These are phyloP conservation scores for Scaptodrosophila lebanonensis DNA, from an alignment of 1,140 invertebrate genomes.

Conservation along the genomic window DNA sequence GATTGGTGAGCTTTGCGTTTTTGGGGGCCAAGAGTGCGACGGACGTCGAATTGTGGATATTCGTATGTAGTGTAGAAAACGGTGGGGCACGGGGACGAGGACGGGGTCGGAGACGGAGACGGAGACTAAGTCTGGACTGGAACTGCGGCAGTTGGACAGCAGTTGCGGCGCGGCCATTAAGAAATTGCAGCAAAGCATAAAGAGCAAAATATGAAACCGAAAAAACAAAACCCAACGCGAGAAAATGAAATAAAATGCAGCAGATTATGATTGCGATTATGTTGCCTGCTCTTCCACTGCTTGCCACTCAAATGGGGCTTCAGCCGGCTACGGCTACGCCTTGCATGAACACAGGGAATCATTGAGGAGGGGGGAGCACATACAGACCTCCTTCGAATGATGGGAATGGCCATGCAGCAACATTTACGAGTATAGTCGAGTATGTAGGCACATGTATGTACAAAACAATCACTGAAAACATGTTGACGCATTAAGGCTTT, in stretches of 20 bases:
- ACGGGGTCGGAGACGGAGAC: conserved; percentile 3
- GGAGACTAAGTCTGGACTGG: too few species aligned
- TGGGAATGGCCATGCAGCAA: conserved; percentile 32
- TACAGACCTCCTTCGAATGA: conserved; percentile 18
- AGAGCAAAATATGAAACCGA: conserved; percentile 69
- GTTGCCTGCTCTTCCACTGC: conserved; percentile 12
- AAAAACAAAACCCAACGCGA: conserved; percentile 43
- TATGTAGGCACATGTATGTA: conserved; percentile 13
- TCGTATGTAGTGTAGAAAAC: not conserved
- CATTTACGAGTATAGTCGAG: too few species aligned
- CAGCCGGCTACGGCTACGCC: too few species aligned
- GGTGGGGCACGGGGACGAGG: not conserved
- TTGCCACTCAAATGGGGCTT: too few species aligned
- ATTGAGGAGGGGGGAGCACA: not conserved
- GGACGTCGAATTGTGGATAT: not conserved
- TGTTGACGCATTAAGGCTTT: not conserved
- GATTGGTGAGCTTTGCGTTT: conserved; percentile 50
- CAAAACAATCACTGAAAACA: conserved; percentile 3
- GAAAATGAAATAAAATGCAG: conserved; percentile 75
- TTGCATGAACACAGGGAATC: not conserved
- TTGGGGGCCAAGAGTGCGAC: too few species aligned
- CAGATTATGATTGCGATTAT: conserved; percentile 75
- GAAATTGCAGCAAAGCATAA: conserved; percentile 72
- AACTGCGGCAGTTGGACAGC: not conserved
- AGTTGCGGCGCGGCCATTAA: conserved; percentile 59